Percentiles rank a stretch among this genome's conserved stretches.
Evolutionary conservation across 1,140 invertebrate species (phyloP).

Genomic region (Pissodes strobi): DNA sequence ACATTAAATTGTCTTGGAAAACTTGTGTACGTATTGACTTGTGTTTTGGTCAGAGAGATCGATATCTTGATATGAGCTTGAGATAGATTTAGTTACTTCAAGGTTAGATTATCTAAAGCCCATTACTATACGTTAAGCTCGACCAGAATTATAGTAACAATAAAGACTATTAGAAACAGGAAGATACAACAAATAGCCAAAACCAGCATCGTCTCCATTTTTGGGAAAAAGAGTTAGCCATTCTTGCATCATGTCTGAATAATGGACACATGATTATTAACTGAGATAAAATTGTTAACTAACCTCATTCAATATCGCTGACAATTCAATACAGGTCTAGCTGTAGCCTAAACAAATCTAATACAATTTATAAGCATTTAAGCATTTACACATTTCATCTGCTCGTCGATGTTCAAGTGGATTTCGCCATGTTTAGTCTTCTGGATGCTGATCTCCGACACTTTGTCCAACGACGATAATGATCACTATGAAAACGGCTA

Average conservation of each 20-base stretch:
- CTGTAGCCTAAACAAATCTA: no score
- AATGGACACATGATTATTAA: neutral
- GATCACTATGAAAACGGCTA: conserved; percentile 76
- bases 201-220: conserved; percentile 64
- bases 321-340: no score
- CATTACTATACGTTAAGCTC: conserved; percentile 49
- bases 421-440: conserved; percentile 18
- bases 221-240: neutral
- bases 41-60: neutral
- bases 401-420: neutral
- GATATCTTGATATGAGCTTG: conserved; percentile 14
- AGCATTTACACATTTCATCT: no score
- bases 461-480: conserved; percentile 77
- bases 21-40: neutral
- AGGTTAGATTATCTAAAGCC: no score
- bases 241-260: neutral
- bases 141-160: conserved; percentile 75
- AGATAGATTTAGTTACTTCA: no score
- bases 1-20: neutral
- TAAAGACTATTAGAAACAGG: conserved; percentile 74
- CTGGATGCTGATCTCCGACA: conserved; percentile 56
- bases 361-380: no score
- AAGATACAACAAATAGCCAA: conserved; percentile 78
- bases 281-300: neutral
- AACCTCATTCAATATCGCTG: neutral